Percentiles rank a stretch among this genome's conserved stretches.
These are phyloP conservation scores for Phyllotreta striolata DNA, from an alignment of 2,888 invertebrate species.

Conservation along the genomic window DNA sequence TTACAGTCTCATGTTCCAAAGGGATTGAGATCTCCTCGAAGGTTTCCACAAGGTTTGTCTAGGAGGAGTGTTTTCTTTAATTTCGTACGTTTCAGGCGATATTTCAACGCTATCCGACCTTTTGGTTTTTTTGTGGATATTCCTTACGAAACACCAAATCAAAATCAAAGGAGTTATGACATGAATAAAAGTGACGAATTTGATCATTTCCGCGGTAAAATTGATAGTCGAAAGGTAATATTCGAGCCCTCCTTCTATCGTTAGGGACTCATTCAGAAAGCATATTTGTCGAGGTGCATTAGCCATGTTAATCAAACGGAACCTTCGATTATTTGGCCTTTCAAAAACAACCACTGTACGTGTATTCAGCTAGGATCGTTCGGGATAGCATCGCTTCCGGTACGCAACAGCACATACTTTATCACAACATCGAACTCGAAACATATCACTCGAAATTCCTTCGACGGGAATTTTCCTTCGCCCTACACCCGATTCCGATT, in stretches of 20 bases:
- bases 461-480: constrained; percentile 34
- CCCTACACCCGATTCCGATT: constrained; percentile 33
- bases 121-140: constrained; percentile 12
- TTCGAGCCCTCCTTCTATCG: constrained; percentile 15
- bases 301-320: too few relatives aligned
- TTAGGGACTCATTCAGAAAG: constrained; percentile 35
- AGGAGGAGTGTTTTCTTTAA: constrained; percentile 10
- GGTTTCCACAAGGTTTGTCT: constrained; percentile 23
- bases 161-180: constrained; percentile 25
- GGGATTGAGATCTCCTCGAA: constrained; percentile 34
- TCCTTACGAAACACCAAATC: constrained; percentile 14
- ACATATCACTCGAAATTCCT: constrained; percentile 29
- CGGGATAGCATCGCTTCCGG: constrained; percentile 8
- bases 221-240: constrained; percentile 20
- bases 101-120: neutral
- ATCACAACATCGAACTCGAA: constrained; percentile 14
- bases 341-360: constrained; percentile 23
- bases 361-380: constrained; percentile 40
- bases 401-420: constrained; percentile 21
- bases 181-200: constrained; percentile 27
- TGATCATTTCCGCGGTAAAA: constrained; percentile 22
- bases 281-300: constrained; percentile 22
- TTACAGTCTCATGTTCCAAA: constrained; percentile 36
- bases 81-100: neutral
- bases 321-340: too few relatives aligned